phyloP scores from a whole-genome alignment of 2,888 invertebrate species.

The Volucella inanis region DNA sequence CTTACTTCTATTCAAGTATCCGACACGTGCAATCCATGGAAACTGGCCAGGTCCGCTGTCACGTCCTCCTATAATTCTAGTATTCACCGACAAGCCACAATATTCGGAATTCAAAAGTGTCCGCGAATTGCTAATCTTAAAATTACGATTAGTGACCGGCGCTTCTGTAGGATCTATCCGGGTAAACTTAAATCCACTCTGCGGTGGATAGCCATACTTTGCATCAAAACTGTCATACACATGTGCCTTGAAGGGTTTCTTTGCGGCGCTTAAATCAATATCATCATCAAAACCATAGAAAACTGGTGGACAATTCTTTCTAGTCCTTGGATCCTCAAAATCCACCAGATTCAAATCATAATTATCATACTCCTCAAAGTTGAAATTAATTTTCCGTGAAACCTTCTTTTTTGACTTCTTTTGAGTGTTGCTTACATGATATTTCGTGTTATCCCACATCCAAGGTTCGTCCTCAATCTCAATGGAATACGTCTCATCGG shows the following conservation, averaged over 20 bases:
- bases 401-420: slow-evolving; percentile 53
- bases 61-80: slow-evolving; percentile 84
- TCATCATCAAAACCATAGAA: slow-evolving; percentile 77
- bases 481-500: slow-evolving; percentile 53
- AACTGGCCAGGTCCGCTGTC: slow-evolving; percentile 84
- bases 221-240: slow-evolving; percentile 77
- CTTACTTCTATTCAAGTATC: slow-evolving; percentile 82
- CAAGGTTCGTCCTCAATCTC: slow-evolving; percentile 77
- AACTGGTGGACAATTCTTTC: slow-evolving; percentile 80
- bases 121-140: slow-evolving; percentile 14
- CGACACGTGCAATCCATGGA: slow-evolving; percentile 85
- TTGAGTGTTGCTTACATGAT: slow-evolving; percentile 6
- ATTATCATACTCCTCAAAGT: slow-evolving; percentile 54
- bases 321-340: slow-evolving; percentile 79
- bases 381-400: slow-evolving; percentile 47
- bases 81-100: slow-evolving; percentile 80
- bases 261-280: slow-evolving; percentile 25
- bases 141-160: slow-evolving; percentile 9
- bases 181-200: slow-evolving; percentile 60
- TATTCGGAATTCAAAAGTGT: slow-evolving; percentile 74
- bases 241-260: slow-evolving; percentile 31
- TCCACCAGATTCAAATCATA: slow-evolving; percentile 78
- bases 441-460: slow-evolving; percentile 78
- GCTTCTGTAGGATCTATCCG: slow-evolving; percentile 34
- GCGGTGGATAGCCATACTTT: slow-evolving; percentile 56